These are phyloP conservation scores for Drosophila paranaensis DNA, from an alignment of 2,888 invertebrate species.

Conservation along the genomic window DNA sequence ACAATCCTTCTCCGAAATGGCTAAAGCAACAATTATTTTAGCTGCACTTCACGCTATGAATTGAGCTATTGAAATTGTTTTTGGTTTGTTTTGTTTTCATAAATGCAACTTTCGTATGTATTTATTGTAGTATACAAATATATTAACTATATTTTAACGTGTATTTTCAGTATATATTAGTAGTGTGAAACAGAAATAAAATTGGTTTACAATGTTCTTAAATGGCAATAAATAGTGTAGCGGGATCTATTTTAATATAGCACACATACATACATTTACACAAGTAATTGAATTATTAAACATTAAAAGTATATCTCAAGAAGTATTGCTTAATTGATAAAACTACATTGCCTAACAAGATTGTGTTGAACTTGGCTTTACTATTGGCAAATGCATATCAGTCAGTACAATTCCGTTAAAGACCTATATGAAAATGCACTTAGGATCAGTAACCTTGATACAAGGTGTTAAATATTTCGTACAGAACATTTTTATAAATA, in stretches of 20 bases:
- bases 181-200: conserved; percentile 28
- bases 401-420: conserved; percentile 46
- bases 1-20: conserved; percentile 5
- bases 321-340: conserved; percentile 13
- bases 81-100: not conserved
- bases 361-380: conserved; percentile 26
- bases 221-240: conserved; percentile 67
- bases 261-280: conserved; percentile 63
- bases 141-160: conserved; percentile 10
- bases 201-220: conserved; percentile 57
- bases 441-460: conserved; percentile 83
- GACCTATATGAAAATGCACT: conserved; percentile 43
- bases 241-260: conserved; percentile 72
- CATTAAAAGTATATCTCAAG: conserved; percentile 16
- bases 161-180: conserved; percentile 11
- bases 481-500: conserved; percentile 34
- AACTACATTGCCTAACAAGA: conserved; percentile 16
- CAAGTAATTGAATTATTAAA: conserved; percentile 31
- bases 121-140: conserved; percentile 18
- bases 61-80: not conserved
- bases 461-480: conserved; percentile 79
- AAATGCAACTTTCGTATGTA: conserved; percentile 16
- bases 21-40: conserved; percentile 9
- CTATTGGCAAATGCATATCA: conserved; percentile 37
- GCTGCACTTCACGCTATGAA: not conserved